Base-by-base conservation (phyloP, 2,797 vertebrate genomes). In the Eurystomus glaucurus region DNA sequence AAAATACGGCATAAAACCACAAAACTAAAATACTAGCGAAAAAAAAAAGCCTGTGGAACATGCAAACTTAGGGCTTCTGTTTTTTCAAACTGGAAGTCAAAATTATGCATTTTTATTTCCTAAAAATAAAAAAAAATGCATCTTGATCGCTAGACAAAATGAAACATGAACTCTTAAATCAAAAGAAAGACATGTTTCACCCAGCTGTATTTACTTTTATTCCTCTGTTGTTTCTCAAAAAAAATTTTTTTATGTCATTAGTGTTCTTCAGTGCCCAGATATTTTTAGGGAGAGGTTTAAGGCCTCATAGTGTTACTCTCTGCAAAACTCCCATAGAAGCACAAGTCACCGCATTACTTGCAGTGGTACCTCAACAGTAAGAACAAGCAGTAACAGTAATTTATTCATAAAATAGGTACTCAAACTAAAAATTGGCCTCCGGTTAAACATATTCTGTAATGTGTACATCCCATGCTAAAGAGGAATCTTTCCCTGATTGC, bases 111-210 rank as follows among this genome's bases (percentile, higher is more conserved):
- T 87, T 90, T 85, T 88, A 70, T 69, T 92, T 83, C 55, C 54
- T 72, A 72, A 78, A 88, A 88, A 57, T 72, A 69, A 78, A 88
- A 88, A 77, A 95, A 93, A 90, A 57, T 11, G 51, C 45, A 57
- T 71, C 66, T 62, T 68, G 37, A 61, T 70, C 4, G 61, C 69
- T 90, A 93, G 74, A 91, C 71, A 93, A 96, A 95, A 95, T 80
- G 93, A 90, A 95, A 85, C 37, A 89, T 0, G 10, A 79, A 61
- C 72, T 79, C 66, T 85, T 61, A 62, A 87, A 87, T 87, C 22
- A 84, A 41, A n/a, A 93, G 77, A 87, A 95, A 85, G 37, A 68
- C 43, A 64, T 26, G 31, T 83, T 91, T 90, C 55, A 78, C 61
- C 50, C 88, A 91, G 86, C 55, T 91, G 76, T 61, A 72, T 45